phyloP scores from a whole-genome alignment of 2,888 invertebrate genomes.

The Mythimna lalbum region DNA sequence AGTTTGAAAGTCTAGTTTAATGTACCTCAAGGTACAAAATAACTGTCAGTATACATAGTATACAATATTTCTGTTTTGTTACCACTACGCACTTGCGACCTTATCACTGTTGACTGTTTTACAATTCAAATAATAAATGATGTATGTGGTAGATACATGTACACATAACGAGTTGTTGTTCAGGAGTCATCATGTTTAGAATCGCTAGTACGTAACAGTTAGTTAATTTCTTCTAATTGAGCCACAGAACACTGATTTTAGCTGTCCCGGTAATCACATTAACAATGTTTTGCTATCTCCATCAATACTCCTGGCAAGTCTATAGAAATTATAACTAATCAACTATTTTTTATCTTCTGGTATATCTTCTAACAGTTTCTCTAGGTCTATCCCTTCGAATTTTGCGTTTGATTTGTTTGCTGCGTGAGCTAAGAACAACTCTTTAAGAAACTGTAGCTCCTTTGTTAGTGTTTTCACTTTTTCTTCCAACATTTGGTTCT shows the following conservation, averaged over 20 bases:
- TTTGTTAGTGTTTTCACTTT: slow-evolving; percentile 95
- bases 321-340: slow-evolving; percentile 36
- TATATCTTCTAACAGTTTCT: slow-evolving; percentile 90
- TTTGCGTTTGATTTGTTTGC: slow-evolving; percentile 91
- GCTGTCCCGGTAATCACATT: slow-evolving; percentile 13
- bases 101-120: slow-evolving; percentile 13
- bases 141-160: background rate
- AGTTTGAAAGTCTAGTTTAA: background rate
- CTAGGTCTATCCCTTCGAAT: slow-evolving; percentile 90
- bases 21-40: slow-evolving; percentile 14
- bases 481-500: slow-evolving; percentile 95
- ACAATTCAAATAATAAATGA: slow-evolving; percentile 9
- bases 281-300: slow-evolving; percentile 29
- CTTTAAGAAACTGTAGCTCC: slow-evolving; percentile 95
- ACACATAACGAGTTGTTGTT: background rate
- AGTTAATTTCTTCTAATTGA: slow-evolving; percentile 27
- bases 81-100: slow-evolving; percentile 28
- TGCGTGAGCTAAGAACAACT: slow-evolving; percentile 95
- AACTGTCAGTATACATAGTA: slow-evolving; percentile 48
- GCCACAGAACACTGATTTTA: slow-evolving; percentile 29
- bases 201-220: slow-evolving; percentile 20
- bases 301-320: slow-evolving; percentile 44
- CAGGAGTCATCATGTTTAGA: slow-evolving; percentile 9
- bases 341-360: slow-evolving; percentile 79
- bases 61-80: slow-evolving; percentile 29